Percentiles rank a stretch among this genome's conserved stretches.
Evolutionary conservation across 2,797 vertebrate species (phyloP).

Genomic region (Brotula barbata): DNA sequence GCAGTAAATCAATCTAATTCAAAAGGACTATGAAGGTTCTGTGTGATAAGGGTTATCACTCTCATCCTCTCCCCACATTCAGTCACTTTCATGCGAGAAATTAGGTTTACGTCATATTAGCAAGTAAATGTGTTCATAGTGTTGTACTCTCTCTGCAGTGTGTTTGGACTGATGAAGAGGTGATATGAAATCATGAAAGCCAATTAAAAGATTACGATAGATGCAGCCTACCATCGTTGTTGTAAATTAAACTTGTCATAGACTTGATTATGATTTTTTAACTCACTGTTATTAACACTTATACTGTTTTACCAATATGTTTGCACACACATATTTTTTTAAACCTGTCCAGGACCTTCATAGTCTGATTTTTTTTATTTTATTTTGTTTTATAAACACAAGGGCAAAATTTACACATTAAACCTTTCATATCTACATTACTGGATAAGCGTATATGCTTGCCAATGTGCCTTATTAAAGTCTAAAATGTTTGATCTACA

Average conservation of each 20-base stretch:
- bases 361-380: constrained; percentile 66
- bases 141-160: no score
- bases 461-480: constrained; percentile 50
- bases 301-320: background rate
- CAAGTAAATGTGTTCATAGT: no score
- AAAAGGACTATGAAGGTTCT: constrained; percentile 71
- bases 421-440: constrained; percentile 39
- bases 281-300: background rate
- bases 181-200: no score
- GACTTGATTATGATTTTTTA: background rate
- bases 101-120: background rate
- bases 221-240: no score
- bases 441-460: constrained; percentile 59
- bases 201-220: no score
- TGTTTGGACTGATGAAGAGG: no score
- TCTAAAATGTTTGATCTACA: constrained; percentile 41
- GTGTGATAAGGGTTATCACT: background rate
- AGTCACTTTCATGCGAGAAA: background rate
- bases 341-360: constrained; percentile 65
- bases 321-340: background rate
- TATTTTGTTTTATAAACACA: constrained; percentile 34
- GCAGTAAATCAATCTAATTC: constrained; percentile 70
- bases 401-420: constrained; percentile 50
- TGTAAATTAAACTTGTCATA: no score
- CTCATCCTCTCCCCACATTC: background rate